Percentiles rank a stretch among this genome's conserved stretches.
Evolutionary conservation across 2,113 vertebrate genomes (phyloP).

Genomic region (Proteles cristata): DNA sequence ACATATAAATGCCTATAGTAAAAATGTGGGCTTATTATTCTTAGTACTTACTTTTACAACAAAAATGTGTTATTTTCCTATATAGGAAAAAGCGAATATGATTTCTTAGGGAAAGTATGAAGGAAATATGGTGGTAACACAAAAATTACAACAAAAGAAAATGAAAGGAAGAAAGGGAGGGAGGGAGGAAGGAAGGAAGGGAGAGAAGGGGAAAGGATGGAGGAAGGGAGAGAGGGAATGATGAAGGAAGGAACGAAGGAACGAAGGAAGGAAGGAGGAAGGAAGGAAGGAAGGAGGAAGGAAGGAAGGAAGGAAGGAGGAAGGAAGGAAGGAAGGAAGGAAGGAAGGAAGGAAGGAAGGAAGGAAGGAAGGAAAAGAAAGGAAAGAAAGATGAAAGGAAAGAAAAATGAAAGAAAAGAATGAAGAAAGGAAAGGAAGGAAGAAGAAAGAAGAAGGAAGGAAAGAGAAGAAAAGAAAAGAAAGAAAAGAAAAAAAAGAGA

Average conservation of each 20-base stretch:
- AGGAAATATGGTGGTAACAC: background rate
- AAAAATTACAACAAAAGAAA: constrained; percentile 30
- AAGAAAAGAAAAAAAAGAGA: too few relatives aligned
- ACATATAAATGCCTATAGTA: background rate
- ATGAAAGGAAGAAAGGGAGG: background rate
- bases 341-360: background rate
- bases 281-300: too few relatives aligned
- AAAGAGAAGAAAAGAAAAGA: background rate
- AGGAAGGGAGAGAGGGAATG: too few relatives aligned
- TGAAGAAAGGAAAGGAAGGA: background rate
- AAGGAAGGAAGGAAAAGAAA: background rate
- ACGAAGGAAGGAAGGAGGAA: accelerated
- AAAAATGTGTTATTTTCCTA: constrained; percentile 6
- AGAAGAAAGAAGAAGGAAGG: too few relatives aligned
- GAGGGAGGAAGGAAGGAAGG: background rate
- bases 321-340: background rate
- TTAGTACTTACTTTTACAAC: background rate
- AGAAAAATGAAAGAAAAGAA: background rate
- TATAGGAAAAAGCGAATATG: background rate
- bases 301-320: too few relatives aligned
- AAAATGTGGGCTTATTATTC: background rate
- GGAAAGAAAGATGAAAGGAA: background rate
- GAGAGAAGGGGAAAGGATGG: too few relatives aligned
- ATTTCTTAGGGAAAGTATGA: background rate
- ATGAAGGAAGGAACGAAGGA: accelerated